Base-by-base conservation (phyloP, 2,113 vertebrate species). In the pig (Sus scrofa) region DNA sequence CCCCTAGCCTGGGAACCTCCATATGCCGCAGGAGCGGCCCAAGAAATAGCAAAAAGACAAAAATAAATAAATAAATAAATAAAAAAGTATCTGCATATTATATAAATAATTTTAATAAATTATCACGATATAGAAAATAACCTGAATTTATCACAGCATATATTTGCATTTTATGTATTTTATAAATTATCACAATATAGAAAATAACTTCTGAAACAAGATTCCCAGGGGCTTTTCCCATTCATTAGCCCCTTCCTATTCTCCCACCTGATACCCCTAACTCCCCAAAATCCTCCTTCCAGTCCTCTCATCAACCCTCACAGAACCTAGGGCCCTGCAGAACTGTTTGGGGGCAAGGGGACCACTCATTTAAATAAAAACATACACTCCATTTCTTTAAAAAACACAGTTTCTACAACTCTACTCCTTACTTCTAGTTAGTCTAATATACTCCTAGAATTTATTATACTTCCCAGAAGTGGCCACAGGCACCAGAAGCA, bases 281-380 rank as follows among this genome's bases (percentile, higher is more conserved):
- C 4, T 56, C n/a, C 56, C 58, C 50, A 85, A 74, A 1, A 22
- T 1, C 27, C 11, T 50, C 44, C n/a, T 26, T 15, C 50, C 37
- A 16, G 20, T 63, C 73, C n/a, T 89, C 54, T 82, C 32, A 71
- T 4, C 15, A 39, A 81, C n/a, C 7, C 8, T 6, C 68, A 88
- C 4, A 93, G 30, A 91, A 97, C 18, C 26, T 11, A 67, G 19
- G 22, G 9, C 11, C 87, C 6, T 81, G 27, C 12, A 88, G 20
- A 89, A 91, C 1, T 67, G 19, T 54, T 77, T 54, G 16, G 27
- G 50, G 74, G 27, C 27, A 30, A 16, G 10, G 30, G 30, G 54
- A 58, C 13, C 24, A 60, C 37, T 52, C 30, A 94, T 70, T 83
- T 83, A 93, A 95, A 56, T 62, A 97, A 93, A 92, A 94, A 65